Base-by-base conservation (phyloP, 2,888 invertebrate species). In the Autographa pulchrina region DNA sequence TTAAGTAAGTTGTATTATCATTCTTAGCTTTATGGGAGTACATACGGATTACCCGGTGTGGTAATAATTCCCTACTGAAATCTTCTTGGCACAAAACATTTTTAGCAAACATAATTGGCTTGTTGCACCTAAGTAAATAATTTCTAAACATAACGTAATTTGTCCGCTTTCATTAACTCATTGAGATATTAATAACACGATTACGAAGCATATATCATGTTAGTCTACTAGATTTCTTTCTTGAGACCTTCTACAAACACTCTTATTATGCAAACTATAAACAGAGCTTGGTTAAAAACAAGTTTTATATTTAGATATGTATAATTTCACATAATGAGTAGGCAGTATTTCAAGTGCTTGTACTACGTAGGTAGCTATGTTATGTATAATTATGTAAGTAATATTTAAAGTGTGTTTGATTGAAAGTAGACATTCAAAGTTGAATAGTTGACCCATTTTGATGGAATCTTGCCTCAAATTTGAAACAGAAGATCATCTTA, bases 141-240 rank as follows among this genome's bases (percentile, higher is more conserved):
- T 56, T 56, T 56, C 54, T 56, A 20, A 56, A 56, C 54, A 54
- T n/a, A n/a, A 3, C 54, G 14, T 6, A 43, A 43, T 43, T 14
- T 43, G 48, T n/a, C 13, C 54, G 13, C 54, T 56, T 56, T 56
- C 54, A 56, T 56, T 48, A 48, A 48, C 1, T 14, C n/a, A 78
- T 60, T 32, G 62, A 68, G 72, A 25, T 41, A 66, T 74, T 81
- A 74, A 75, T 76, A 72, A 70, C 75, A 72, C 76, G 74, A 82
- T 86, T 82, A 85, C 84, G 65, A 74, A 77, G 76, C 71, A 74
- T 65, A 70, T 61, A 9, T 65, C 48, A 59, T 82, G 74, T 81
- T 78, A 84, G 80, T 59, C 74, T 80, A 48, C 48, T 78, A 67
- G 75, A 83, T 87, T 86, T 86, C 83, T 83, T 83, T 85, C 69